phyloP scores from a whole-genome alignment of 2,888 invertebrate species.

The Cepaea hortensis region DNA sequence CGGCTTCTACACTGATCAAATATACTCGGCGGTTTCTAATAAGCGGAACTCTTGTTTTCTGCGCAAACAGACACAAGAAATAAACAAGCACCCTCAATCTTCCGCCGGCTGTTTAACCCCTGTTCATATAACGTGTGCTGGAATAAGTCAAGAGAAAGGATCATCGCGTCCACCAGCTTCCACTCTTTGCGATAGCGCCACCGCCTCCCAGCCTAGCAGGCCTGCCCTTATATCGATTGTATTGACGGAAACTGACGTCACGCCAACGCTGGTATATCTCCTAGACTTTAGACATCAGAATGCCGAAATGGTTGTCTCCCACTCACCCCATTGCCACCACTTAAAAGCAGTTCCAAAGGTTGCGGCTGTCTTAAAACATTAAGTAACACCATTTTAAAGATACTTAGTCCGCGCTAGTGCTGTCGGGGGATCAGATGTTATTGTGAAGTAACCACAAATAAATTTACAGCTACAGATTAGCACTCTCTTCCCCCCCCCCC shows the following conservation, averaged over 20 bases:
- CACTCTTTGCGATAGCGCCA: background rate
- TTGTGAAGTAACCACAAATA: too few species aligned
- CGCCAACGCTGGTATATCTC: background rate
- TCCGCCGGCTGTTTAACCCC: background rate
- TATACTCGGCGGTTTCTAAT: too few species aligned
- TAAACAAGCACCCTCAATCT: background rate
- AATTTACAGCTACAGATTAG: too few species aligned
- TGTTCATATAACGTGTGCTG: background rate
- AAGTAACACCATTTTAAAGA: too few species aligned
- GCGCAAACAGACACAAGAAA: background rate
- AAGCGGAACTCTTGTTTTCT: background rate
- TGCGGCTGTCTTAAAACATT: too few species aligned
- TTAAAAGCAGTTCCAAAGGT: too few species aligned
- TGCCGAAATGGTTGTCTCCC: background rate
- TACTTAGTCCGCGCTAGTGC: too few species aligned
- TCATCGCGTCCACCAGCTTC: background rate
- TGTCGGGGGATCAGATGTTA: too few species aligned
- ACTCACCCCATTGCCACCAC: background rate
- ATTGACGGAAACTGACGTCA: background rate
- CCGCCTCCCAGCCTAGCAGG: background rate
- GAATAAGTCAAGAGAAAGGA: conserved; percentile 16
- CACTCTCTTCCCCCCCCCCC: too few species aligned
- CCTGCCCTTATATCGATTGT: background rate
- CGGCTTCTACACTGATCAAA: too few species aligned
- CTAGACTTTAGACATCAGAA: too few species aligned